Evolutionary conservation across 2,797 vertebrate species (phyloP), one percentile per base, ranked within the genome.

Genomic region (Poeciliopsis gracilis): DNA sequence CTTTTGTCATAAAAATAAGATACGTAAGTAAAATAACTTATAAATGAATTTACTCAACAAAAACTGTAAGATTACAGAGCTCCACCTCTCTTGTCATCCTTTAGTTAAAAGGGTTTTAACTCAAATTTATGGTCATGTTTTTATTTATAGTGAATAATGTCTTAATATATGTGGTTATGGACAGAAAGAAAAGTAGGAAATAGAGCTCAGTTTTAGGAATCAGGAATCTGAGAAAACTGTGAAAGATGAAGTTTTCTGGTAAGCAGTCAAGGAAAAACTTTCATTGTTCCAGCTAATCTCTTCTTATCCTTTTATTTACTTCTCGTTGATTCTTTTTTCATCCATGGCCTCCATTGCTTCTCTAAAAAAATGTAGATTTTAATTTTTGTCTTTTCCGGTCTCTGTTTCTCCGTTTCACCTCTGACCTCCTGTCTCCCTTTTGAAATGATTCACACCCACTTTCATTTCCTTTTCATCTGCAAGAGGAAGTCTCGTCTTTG

Each of bases 381-480:
- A n/a, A 36, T 28, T 53, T 69, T 57, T 45, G 25, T 72, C 46
- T 28, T 23, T 76, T 36, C 3, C n/a, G 28, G 28, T 76, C 45
- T 33, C 30, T n/a, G 28, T 70, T 20, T 73, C 59, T 72, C 57
- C 20, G 18, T 53, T 76, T 78, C 76, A 75, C 77, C 77, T 57
- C 67, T 81, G 77, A 81, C 81, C 79, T 25, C 36, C 41, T 18
- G 47, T 57, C 61, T 45, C n/a, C 78, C 73, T 71, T 84, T 82
- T 75, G 78, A 79, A 13, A 0, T 38, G 45, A 78, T 83, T 61
- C 83, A 82, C 77, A 79, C 82, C 73, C 81, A 78, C 82, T 90
- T 88, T 85, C 47, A 82, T 89, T 90, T 90, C 88, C 89, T 86
- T 89, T 90, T 90, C 86, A 91, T 90, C 84, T 88, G 73, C 28